phyloP scores from a whole-genome alignment of 1,140 invertebrate genomes.

The Rhagoletis pomonella region DNA sequence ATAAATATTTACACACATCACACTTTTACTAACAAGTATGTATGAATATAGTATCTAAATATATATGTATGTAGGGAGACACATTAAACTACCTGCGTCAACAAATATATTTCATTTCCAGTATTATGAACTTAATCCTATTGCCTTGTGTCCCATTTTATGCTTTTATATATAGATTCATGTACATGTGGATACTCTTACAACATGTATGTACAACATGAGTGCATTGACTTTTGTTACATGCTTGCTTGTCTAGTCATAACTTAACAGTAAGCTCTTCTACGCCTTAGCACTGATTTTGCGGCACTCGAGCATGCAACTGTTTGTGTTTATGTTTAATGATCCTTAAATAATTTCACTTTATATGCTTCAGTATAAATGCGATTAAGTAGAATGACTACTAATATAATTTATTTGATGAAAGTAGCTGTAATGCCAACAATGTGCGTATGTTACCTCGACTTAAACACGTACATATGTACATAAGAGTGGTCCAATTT shows the following conservation, averaged over 20 bases:
- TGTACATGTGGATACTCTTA: too few relatives aligned
- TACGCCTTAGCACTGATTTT: slow-evolving; percentile 27
- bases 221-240: slow-evolving; percentile 12
- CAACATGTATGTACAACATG: too few relatives aligned
- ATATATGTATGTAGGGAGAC: too few relatives aligned
- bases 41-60: background rate
- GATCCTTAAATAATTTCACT: slow-evolving; percentile 38
- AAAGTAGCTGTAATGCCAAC: too few relatives aligned
- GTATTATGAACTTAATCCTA: background rate
- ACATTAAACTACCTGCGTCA: background rate
- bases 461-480: too few relatives aligned
- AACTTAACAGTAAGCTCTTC: background rate
- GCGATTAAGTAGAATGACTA: too few relatives aligned
- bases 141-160: too few relatives aligned
- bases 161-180: too few relatives aligned
- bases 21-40: background rate
- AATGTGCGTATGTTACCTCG: too few relatives aligned
- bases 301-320: background rate
- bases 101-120: background rate
- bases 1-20: background rate
- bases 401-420: too few relatives aligned
- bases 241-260: slow-evolving; percentile 11
- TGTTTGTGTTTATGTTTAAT: background rate
- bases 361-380: background rate
- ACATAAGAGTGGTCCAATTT: too few relatives aligned